These are phyloP conservation scores for Montifringilla adamsi DNA, from an alignment of 2,113 vertebrate species.

Conservation along the genomic window DNA sequence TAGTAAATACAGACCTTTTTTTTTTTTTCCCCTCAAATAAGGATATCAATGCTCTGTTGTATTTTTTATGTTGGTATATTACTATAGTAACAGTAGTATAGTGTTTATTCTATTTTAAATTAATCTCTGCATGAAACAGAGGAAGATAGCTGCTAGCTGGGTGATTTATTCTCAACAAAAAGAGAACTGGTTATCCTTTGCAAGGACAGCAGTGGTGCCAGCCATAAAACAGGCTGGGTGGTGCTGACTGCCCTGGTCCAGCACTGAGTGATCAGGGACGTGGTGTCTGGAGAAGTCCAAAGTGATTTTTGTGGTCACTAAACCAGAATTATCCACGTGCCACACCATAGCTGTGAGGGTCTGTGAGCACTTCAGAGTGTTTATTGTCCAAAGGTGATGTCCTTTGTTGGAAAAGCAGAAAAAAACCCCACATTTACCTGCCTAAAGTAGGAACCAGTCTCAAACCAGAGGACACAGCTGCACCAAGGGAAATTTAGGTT, in stretches of 20 bases:
- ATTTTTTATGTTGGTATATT: neutral
- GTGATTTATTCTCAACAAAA: neutral
- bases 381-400: neutral
- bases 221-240: neutral
- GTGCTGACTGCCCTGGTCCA: neutral
- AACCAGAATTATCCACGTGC: neutral
- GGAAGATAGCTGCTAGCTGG: neutral
- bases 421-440: neutral
- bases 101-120: neutral
- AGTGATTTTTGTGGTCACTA: neutral
- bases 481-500: neutral
- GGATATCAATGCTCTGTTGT: neutral
- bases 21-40: neutral
- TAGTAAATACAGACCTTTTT: neutral
- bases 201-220: neutral
- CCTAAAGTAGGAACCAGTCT: neutral
- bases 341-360: accelerated
- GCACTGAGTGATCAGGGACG: accelerated
- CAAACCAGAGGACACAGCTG: neutral
- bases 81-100: neutral
- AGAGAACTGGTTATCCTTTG: neutral
- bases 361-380: neutral
- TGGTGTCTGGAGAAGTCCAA: neutral
- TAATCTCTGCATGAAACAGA: neutral
- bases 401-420: neutral